Evolutionary conservation across 2,113 vertebrate species (phyloP), one percentile per base, ranked within the genome.

Genomic region (Colaptes auratus): DNA sequence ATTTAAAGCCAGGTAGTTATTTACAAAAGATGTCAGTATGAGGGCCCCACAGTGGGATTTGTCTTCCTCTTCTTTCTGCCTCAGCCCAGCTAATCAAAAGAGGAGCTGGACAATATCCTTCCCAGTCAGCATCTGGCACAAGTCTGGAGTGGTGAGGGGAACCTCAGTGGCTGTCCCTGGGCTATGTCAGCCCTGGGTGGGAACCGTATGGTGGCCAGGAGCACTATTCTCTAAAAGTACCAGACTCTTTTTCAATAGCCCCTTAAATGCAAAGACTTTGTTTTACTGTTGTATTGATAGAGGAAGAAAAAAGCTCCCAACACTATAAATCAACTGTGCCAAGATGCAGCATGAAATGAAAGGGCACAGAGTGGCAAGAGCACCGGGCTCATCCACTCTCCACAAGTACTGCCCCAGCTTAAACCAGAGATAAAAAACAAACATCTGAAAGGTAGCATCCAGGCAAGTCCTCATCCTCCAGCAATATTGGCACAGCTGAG

Each of bases 291-390:
- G 10, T 15, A 19, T 10, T 27, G 36, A 16, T 1, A 15, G 30
- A 25, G 53, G 16, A 75, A 42, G 31, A 28, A 23, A 4, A 42
- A 71, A 83, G 12, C 56, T 73, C 73, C 46, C 19, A 72, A 65
- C 14, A 4, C 61, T 36, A 15, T 58, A 67, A 81, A 30, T 7
- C 0, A 0, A 2, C 12, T 10, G 21, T 72, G 71, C 35, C 67
- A 63, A 76, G 59, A 75, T 18, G 44, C 15, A 86, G 15, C 53
- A 20, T 0, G 27, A 36, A 67, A 35, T 2, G 3, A 59, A 79
- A 66, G 55, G 66, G 66, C 10, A 23, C 16, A 25, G 61, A 63
- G n/a, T 0, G 0, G 17, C 24, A 53, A 0, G 5, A 70, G 52
- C 66, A 5, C 61, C 0, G 4, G 53, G 27, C 11, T 82, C 35